These are phyloP conservation scores for Amia ocellicauda DNA, from an alignment of 2,113 vertebrate genomes.

Conservation along the genomic window DNA sequence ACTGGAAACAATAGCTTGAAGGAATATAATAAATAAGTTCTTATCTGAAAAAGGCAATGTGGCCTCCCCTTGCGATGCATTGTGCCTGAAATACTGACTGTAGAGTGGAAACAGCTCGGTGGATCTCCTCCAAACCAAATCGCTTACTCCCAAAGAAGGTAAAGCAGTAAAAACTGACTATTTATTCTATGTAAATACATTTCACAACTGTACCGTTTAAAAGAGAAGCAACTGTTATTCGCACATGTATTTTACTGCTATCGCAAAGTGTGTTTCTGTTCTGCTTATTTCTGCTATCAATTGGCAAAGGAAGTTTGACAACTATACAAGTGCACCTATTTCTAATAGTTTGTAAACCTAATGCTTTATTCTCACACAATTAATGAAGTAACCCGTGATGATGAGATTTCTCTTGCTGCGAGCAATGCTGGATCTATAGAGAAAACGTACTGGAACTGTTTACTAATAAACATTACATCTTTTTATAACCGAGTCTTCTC, in stretches of 20 bases:
- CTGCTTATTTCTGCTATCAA: no score
- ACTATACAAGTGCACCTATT: neutral
- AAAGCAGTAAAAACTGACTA: conserved; percentile 48
- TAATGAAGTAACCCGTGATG: neutral
- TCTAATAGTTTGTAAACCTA: neutral
- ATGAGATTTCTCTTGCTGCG: neutral
- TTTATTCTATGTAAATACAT: conserved; percentile 61
- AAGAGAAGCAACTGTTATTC: no score
- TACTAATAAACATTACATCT: conserved; percentile 1
- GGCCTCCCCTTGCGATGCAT: neutral
- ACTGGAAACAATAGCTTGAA: conserved; percentile 13
- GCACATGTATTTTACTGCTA: no score
- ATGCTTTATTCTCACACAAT: neutral
- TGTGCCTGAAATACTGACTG: conserved; percentile 3
- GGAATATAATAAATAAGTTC: conserved; percentile 3
- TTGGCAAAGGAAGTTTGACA: no score
- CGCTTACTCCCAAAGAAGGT: no score
- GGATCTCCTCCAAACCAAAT: no score
- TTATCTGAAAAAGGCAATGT: conserved; percentile 6
- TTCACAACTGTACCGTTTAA: conserved; percentile 58
- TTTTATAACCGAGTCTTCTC: neutral
- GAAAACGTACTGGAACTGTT: neutral
- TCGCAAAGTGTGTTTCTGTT: no score
- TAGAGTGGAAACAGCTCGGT: no score
- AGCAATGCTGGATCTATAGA: neutral